Percentiles rank a stretch among this genome's conserved stretches.
Evolutionary conservation across 1,140 invertebrate species (phyloP).

Genomic region (Drosophila repleta): DNA sequence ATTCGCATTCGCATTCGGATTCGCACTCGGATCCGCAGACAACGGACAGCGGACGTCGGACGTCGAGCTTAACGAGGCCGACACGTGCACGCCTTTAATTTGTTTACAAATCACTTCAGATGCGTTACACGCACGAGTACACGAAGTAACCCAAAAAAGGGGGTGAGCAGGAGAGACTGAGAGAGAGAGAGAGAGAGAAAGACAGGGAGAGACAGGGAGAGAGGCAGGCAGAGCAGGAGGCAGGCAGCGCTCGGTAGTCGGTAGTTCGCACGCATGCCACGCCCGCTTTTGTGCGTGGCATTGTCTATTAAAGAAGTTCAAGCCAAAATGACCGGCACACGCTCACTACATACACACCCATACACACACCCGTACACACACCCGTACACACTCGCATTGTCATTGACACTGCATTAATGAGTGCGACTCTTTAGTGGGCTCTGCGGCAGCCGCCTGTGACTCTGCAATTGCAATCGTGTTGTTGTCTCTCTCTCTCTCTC

Average conservation of each 20-base stretch:
- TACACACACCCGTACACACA: constrained; percentile 8
- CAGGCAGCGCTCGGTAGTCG: neutral
- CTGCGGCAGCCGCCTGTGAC: constrained; percentile 21
- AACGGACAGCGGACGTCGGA: constrained; percentile 11
- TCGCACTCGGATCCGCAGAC: constrained; percentile 33
- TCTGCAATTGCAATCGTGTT: constrained; percentile 9
- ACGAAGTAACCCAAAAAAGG: constrained; percentile 14
- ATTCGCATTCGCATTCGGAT: constrained; percentile 41
- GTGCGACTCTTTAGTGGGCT: constrained; percentile 44
- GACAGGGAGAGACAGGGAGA: neutral
- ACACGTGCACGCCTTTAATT: constrained; percentile 83
- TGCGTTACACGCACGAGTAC: constrained; percentile 79
- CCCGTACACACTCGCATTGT: constrained; percentile 28
- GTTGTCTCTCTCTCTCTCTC: neutral
- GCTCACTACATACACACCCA: constrained; percentile 27
- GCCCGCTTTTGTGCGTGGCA: constrained; percentile 18
- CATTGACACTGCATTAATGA: constrained; percentile 62
- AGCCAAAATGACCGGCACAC: constrained; percentile 52
- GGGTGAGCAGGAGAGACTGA: neutral
- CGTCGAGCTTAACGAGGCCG: constrained; percentile 65
- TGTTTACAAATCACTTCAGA: constrained; percentile 84
- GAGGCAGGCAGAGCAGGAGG: too few relatives aligned
- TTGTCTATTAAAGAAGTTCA: constrained; percentile 61
- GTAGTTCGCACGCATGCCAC: constrained; percentile 48
- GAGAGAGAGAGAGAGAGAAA: neutral